phyloP scores from a whole-genome alignment of 1,140 invertebrate genomes.

The Wasmannia auropunctata region DNA sequence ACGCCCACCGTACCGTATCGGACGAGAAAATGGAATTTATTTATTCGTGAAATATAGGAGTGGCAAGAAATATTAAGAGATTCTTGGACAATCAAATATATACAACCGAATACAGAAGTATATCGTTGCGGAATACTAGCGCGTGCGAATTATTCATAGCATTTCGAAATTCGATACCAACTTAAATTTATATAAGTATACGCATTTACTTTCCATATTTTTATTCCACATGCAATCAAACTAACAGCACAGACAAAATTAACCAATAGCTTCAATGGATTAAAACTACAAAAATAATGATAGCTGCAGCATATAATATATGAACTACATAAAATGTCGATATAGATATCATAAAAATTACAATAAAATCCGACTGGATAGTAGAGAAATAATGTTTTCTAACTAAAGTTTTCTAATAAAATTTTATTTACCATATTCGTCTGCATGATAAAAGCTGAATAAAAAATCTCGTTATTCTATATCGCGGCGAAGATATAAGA shows the following conservation, averaged over 20 bases:
- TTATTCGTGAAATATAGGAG: slow-evolving; percentile 37
- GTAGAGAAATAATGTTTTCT: background rate
- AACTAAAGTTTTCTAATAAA: background rate
- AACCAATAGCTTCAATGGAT: background rate
- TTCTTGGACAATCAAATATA: slow-evolving; percentile 5
- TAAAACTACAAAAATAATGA: background rate
- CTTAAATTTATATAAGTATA: slow-evolving; percentile 36
- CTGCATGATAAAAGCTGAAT: background rate
- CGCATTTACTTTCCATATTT: slow-evolving; percentile 18
- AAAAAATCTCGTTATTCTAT: slow-evolving; percentile 15
- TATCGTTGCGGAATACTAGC: slow-evolving; percentile 34
- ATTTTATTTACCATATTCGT: background rate
- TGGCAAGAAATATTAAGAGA: slow-evolving; percentile 41
- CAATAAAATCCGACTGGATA: background rate
- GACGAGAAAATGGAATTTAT: slow-evolving; percentile 41
- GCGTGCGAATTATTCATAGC: slow-evolving; percentile 14
- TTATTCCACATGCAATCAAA: slow-evolving; percentile 11
- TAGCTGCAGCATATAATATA: background rate
- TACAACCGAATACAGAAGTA: slow-evolving; percentile 22
- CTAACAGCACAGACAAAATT: slow-evolving; percentile 10
- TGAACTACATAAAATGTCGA: background rate
- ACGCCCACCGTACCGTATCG: slow-evolving; percentile 20
- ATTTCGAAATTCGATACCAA: background rate
- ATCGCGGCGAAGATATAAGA: background rate
- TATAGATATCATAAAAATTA: background rate